Percentiles rank a stretch among this genome's conserved stretches.
These are phyloP conservation scores for Pedetes capensis DNA, from an alignment of 2,113 vertebrate species.

Conservation along the genomic window DNA sequence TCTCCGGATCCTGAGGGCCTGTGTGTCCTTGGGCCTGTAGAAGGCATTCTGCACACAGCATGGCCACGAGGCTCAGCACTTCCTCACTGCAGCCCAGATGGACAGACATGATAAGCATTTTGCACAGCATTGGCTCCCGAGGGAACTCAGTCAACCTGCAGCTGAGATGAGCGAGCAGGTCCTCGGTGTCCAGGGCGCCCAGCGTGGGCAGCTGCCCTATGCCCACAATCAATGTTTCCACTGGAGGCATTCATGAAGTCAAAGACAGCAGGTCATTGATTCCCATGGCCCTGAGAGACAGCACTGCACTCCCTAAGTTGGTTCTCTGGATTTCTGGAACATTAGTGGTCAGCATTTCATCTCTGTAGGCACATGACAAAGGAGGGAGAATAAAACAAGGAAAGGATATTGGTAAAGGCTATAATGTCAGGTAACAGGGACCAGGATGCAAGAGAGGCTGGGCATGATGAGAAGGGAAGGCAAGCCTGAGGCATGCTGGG, in stretches of 20 bases:
- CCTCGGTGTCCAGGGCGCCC: constrained; percentile 96
- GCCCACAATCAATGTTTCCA: constrained; percentile 98
- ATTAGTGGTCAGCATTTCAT: constrained; percentile 98
- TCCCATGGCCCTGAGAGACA: constrained; percentile 93
- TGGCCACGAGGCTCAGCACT: constrained; percentile 98
- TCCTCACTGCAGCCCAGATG: constrained; percentile 98
- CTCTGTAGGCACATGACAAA: constrained; percentile 84
- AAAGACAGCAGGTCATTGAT: constrained; percentile 97
- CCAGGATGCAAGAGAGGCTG: no score
- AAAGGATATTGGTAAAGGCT: background rate
- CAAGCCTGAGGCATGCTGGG: no score
- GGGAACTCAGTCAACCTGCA: constrained; percentile 99
- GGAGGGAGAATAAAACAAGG: background rate
- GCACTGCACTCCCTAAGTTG: constrained; percentile 96
- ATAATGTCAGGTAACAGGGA: no score
- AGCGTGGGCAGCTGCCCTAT: constrained; percentile 99
- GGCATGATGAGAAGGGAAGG: constrained; percentile 14
- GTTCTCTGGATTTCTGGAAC: constrained; percentile 99
- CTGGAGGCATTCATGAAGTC: constrained; percentile 99
- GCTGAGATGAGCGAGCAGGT: constrained; percentile 94
- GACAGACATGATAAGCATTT: constrained; percentile 99
- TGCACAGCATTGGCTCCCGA: constrained; percentile 98
- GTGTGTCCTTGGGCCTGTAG: constrained; percentile 99
- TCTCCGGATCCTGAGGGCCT: constrained; percentile 98
- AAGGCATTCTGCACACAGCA: constrained; percentile 99